Conservation (phyloP, 2,113 vertebrate genomes). For the Pollachius pollachius region DNA sequence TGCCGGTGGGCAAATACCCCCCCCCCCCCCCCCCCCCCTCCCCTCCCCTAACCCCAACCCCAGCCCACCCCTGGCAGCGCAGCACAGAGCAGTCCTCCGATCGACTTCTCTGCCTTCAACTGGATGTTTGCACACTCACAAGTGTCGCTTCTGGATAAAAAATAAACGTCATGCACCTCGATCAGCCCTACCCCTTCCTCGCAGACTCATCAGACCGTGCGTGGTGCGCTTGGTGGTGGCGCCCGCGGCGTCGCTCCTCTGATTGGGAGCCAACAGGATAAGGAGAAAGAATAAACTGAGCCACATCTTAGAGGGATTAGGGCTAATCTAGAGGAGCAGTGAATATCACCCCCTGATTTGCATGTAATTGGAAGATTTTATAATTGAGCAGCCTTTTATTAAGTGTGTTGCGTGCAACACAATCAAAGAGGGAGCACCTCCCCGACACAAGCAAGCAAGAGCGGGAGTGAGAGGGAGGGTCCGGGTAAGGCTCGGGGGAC, state of each 20-base stretch:
- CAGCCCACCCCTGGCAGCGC: too few relatives aligned
- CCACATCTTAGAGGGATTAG: slow-evolving; percentile 54
- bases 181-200: too few relatives aligned
- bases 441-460: neutral
- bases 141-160: neutral
- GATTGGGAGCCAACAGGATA: slow-evolving; percentile 40
- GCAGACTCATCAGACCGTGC: too few relatives aligned
- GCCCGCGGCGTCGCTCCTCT: slow-evolving; percentile 5
- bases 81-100: too few relatives aligned
- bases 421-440: neutral
- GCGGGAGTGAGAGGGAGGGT: too few relatives aligned
- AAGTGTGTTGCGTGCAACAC: slow-evolving; percentile 8
- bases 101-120: neutral
- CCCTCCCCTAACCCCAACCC: too few relatives aligned
- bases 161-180: too few relatives aligned
- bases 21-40: neutral
- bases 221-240: too few relatives aligned
- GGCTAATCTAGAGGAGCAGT: slow-evolving; percentile 48
- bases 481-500: too few relatives aligned
- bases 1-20: neutral
- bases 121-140: slow-evolving; percentile 17
- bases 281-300: slow-evolving; percentile 1
- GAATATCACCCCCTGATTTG: slow-evolving; percentile 38
- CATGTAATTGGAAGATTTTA: slow-evolving; percentile 37
- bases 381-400: slow-evolving; percentile 26